Conservation (phyloP, 2,797 vertebrate genomes). For the Xenopus petersii region DNA sequence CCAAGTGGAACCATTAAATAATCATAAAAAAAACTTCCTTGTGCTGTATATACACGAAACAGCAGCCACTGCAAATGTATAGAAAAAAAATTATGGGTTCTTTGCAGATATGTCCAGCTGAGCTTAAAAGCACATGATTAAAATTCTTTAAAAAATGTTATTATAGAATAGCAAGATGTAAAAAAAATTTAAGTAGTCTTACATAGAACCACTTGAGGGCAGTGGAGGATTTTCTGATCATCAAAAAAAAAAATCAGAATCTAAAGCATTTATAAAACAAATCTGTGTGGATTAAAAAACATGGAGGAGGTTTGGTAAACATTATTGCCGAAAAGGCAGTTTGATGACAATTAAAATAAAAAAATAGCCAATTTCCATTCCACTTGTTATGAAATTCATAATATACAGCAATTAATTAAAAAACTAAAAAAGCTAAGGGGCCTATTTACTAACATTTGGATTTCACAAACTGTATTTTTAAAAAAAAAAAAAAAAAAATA, state of each 20-base stretch:
- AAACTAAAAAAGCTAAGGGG: not conserved
- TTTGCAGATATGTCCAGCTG: not conserved
- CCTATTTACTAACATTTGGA: too few relatives aligned
- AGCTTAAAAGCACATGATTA: not conserved
- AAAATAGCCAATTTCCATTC: not conserved
- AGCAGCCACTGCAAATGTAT: too few relatives aligned
- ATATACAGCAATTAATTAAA: too few relatives aligned
- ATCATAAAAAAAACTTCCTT: too few relatives aligned
- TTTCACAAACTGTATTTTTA: too few relatives aligned
- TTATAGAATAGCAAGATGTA: not conserved
- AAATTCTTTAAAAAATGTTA: too few relatives aligned
- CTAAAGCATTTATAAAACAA: not conserved
- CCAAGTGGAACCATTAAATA: too few relatives aligned
- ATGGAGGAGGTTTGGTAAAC: not conserved
- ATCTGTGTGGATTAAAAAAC: not conserved
- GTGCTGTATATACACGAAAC: too few relatives aligned
- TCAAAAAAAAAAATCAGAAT: not conserved
- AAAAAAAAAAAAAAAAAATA: too few relatives aligned
- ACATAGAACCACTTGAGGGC: constrained; percentile 13
- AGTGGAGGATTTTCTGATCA: constrained; percentile 8
- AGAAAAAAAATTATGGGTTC: too few relatives aligned
- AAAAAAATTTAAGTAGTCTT: not conserved
- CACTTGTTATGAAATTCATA: too few relatives aligned
- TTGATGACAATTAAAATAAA: not conserved
- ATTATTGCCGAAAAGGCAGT: not conserved